phyloP scores from a whole-genome alignment of 2,113 vertebrate species.

The Thymallus thymallus region DNA sequence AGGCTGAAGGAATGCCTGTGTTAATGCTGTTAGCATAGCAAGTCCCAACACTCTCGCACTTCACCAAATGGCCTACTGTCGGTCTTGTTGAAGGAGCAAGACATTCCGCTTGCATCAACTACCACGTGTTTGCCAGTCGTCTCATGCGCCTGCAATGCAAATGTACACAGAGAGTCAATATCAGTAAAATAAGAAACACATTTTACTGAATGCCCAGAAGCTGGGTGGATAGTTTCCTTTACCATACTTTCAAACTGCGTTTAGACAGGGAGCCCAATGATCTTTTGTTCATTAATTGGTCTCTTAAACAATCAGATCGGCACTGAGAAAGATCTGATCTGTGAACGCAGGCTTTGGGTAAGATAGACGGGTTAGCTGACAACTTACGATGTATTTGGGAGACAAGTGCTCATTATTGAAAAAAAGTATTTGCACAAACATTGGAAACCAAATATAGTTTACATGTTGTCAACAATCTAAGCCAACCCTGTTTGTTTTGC shows the following conservation, averaged over 20 bases:
- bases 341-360: too few relatives aligned
- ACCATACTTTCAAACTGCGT: neutral
- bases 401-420: too few relatives aligned
- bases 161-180: neutral
- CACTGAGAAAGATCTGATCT: too few relatives aligned
- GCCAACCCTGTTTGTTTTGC: too few relatives aligned
- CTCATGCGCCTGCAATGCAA: slow-evolving; percentile 73
- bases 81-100: slow-evolving; percentile 1
- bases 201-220: neutral
- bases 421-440: too few relatives aligned
- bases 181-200: slow-evolving; percentile 13
- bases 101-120: slow-evolving; percentile 22
- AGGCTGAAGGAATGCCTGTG: slow-evolving; percentile 24
- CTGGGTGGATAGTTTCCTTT: too few relatives aligned
- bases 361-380: too few relatives aligned
- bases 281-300: too few relatives aligned
- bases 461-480: too few relatives aligned
- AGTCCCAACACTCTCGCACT: slow-evolving; percentile 14
- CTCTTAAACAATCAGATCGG: too few relatives aligned
- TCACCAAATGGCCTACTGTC: rapidly evolving
- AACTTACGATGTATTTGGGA: too few relatives aligned
- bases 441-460: too few relatives aligned
- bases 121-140: slow-evolving; percentile 87
- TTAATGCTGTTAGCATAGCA: neutral
- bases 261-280: slow-evolving; percentile 1